Base-by-base conservation (phyloP, 2,797 vertebrate genomes). In the Acipenser oxyrinchus region DNA sequence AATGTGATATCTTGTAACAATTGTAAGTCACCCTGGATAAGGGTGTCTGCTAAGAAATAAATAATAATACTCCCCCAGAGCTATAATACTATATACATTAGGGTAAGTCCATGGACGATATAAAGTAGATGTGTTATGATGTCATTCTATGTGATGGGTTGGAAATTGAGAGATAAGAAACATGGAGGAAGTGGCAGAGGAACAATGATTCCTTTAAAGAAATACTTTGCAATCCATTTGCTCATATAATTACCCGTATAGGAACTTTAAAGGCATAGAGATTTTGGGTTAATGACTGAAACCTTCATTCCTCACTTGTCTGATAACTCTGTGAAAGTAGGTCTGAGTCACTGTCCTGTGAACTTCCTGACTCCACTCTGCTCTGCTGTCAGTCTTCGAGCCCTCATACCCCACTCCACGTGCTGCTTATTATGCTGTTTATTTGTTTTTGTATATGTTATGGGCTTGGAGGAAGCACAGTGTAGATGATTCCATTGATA, bases 401-500 rank as follows among this genome's bases (percentile, higher is more conserved):
- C 23, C 7, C 58, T 68, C 63, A 66, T 66, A 63, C 68, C 52
- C 67, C 68, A 49, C 48, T 51, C 10, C 66, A 53, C 63, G 52
- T 51, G 63, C 60, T 64, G 67, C 67, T 15, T 50, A 61, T 68
- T 62, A 64, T 13, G 23, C 23, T 68, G 68, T 73, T 68, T 73
- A 70, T 73, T 68, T 71, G 52, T 71, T 63, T 12, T 65, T 51
- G n/a, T 51, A 52, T 66, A 49, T 66, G 49, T 66, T 66, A 60
- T 62, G 68, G 66, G 67, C 48, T 51, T 63, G 51, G 55, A 67
- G 68, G 68, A 74, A 70, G 65, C 63, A 51, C 67, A 67, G 51
- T 51, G 66, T 37, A 71, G 70, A 74, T 71, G 66, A 66, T 52
- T 69, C 70, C 48, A 61, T 55, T 15, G 59, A 70, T 70, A 66